Evolutionary conservation across 2,113 vertebrate genomes (phyloP).

Genomic region (Pseudois nayaur): DNA sequence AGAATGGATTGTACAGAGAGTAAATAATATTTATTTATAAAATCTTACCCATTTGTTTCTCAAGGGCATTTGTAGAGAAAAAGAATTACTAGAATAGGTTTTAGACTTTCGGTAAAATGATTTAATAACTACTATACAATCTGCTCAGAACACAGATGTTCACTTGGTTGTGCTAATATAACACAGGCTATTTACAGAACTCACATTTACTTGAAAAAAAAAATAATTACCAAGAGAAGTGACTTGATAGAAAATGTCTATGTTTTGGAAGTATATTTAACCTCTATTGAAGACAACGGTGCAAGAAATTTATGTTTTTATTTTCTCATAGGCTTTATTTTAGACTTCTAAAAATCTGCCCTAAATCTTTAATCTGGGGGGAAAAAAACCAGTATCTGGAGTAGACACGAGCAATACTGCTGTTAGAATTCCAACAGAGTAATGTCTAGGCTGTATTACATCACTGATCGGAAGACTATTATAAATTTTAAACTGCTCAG

Average conservation of each 20-base stretch:
- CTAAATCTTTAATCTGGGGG: neutral
- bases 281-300: neutral
- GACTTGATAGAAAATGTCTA: neutral
- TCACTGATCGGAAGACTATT: neutral
- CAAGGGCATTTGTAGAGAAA: slow-evolving; percentile 4
- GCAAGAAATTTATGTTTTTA: neutral
- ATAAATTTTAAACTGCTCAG: neutral
- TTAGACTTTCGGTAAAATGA: neutral
- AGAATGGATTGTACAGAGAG: neutral
- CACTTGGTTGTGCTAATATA: neutral
- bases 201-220: slow-evolving; percentile 26
- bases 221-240: slow-evolving; percentile 16
- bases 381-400: neutral
- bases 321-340: neutral
- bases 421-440: slow-evolving; percentile 22
- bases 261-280: neutral
- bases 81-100: neutral
- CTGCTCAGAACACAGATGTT: neutral
- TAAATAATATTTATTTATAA: neutral
- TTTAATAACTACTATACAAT: neutral
- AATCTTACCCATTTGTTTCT: neutral
- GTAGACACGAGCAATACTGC: neutral
- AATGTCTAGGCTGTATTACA: neutral
- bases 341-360: neutral
- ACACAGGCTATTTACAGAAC: neutral